These are phyloP conservation scores for Yponomeuta evonymella DNA, from an alignment of 2,888 invertebrate genomes.

Conservation along the genomic window DNA sequence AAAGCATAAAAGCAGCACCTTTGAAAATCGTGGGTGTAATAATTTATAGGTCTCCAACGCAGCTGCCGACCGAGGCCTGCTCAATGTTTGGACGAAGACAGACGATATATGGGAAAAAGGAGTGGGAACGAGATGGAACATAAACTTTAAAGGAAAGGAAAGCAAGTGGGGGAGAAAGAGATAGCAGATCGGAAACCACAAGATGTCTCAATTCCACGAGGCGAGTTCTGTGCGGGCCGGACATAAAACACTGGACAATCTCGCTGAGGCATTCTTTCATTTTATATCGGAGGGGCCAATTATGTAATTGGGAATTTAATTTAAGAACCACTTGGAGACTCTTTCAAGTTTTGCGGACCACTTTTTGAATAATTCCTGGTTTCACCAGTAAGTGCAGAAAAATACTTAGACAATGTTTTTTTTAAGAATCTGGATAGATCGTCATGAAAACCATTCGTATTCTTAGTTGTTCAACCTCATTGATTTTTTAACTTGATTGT, in stretches of 20 bases:
- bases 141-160: conserved; percentile 60
- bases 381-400: no score
- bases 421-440: no score
- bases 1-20: conserved; percentile 34
- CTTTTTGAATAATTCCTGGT: neutral
- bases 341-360: conserved; percentile 3
- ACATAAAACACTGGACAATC: conserved; percentile 62
- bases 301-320: conserved; percentile 15
- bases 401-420: neutral
- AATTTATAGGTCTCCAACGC: conserved; percentile 67
- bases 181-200: conserved; percentile 72
- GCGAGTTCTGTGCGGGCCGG: conserved; percentile 71
- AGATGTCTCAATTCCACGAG: conserved; percentile 76
- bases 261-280: conserved; percentile 43
- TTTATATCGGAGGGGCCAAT: conserved; percentile 28
- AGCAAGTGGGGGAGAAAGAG: conserved; percentile 54
- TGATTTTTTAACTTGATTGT: no score
- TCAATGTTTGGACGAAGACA: conserved; percentile 73
- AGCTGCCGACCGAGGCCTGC: conserved; percentile 63
- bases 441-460: no score
- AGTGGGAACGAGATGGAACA: conserved; percentile 58
- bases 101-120: conserved; percentile 61
- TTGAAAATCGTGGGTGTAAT: conserved; percentile 60
- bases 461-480: no score
- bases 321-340: conserved; percentile 4